These are phyloP conservation scores for Paedocypris micromegethes DNA, from an alignment of 2,797 vertebrate genomes.

Conservation along the genomic window DNA sequence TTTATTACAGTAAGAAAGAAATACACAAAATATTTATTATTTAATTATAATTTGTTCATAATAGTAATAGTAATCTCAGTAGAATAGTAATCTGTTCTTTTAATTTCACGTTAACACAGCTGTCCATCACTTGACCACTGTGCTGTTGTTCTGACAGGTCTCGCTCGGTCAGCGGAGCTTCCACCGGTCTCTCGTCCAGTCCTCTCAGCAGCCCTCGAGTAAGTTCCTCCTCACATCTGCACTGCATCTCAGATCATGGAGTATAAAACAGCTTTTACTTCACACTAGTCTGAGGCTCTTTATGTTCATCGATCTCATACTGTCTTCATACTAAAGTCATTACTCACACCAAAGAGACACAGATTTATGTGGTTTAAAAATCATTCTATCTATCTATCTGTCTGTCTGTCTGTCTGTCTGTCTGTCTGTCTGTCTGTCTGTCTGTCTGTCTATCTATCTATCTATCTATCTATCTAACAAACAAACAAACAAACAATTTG, in stretches of 20 bases:
- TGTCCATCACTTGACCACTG: conserved; percentile 3
- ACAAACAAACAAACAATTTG: too few relatives aligned
- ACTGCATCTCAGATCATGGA: too few relatives aligned
- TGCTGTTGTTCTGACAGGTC: conserved; percentile 66
- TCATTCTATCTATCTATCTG: neutral
- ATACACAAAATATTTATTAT: neutral
- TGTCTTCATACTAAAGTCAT: conserved; percentile 54
- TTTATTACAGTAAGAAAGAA: too few relatives aligned
- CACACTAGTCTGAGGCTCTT: conserved; percentile 2
- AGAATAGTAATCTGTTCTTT: too few relatives aligned
- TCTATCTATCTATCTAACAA: too few relatives aligned
- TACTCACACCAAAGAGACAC: conserved; percentile 41
- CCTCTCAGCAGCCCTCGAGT: conserved; percentile 83
- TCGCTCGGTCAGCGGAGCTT: conserved; percentile 86
- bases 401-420: too few relatives aligned
- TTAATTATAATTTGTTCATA: too few relatives aligned
- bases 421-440: too few relatives aligned
- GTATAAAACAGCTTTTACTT: too few relatives aligned
- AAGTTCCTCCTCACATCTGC: conserved; percentile 52
- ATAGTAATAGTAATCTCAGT: too few relatives aligned
- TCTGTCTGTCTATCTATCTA: too few relatives aligned
- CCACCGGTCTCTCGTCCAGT: conserved; percentile 81
- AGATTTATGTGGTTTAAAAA: conserved; percentile 9
- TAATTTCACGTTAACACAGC: neutral
- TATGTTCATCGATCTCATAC: conserved; percentile 47